Base-by-base conservation (phyloP, 2,888 invertebrate species). In the Campopleginae sp. region DNA sequence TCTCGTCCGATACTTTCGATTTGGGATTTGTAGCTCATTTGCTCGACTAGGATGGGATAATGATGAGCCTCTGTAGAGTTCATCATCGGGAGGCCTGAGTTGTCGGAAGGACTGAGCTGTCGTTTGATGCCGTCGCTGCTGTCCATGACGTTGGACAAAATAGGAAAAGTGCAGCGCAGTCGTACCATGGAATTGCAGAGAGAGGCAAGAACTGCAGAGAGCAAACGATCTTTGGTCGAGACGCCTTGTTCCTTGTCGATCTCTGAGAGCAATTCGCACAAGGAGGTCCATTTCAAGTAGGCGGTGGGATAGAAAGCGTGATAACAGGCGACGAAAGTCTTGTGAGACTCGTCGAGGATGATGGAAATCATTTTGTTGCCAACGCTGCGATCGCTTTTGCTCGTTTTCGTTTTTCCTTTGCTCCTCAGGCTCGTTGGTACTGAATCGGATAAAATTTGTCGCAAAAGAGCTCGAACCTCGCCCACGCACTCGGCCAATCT, bases 251-350 rank as follows among this genome's bases (percentile, higher is more conserved):
- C 94, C 94, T 96, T 96, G 84, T 96, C 95, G 91, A 96, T 95
- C 91, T 96, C 95, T 42, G 95, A 95, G n/a, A 98, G 94, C 84
- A 98, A 93, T 90, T 98, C 97, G 92, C 98, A 98, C 0, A 99
- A 94, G 90, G 98, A 97, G 87, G 97, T 97, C 98, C 99, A 99
- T 93, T 99, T 99, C 75, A 99, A 94, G 77, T 96, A 96, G 0
- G 98, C 97, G 0, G 98, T 98, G 0, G 99, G 99, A 94, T 98
- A 99, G 94, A 99, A 99, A 0, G 98, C 98, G 93, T 99, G 98
- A 91, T 98, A 99, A 92, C 99, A 98, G 3, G 97, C 95, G 0
- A 98, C 97, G 92, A 98, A 98, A 0, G 98, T 98, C 78, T 96
- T 96, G 89, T 98, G 98, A 81, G 98, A 98, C 93, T 99, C 98